Conservation (phyloP, 2,113 vertebrate species). For the Eublepharis macularius region DNA sequence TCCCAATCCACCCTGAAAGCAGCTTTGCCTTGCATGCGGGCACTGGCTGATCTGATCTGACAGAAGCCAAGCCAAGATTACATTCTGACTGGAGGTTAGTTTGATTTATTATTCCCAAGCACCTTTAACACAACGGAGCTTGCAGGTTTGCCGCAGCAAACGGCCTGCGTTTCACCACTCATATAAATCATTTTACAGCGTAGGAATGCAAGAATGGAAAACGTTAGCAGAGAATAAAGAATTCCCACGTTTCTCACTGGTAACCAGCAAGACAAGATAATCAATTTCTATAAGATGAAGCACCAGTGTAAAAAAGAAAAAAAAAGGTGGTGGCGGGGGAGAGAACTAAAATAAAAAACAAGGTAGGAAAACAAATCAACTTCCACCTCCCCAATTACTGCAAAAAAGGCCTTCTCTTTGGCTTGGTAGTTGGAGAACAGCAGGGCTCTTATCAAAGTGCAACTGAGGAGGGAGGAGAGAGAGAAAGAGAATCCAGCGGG, state of each 20-base stretch:
- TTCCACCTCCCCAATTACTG: background rate
- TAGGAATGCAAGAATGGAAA: constrained; percentile 44
- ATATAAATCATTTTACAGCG: constrained; percentile 60
- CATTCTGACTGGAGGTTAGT: constrained; percentile 37
- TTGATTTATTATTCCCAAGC: constrained; percentile 59
- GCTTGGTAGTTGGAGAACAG: background rate
- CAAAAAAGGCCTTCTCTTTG: background rate
- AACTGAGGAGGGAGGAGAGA: background rate
- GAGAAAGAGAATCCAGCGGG: background rate
- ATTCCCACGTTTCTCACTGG: background rate
- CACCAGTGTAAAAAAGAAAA: constrained; percentile 12
- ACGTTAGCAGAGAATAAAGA: constrained; percentile 57
- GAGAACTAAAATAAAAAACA: constrained; percentile 41
- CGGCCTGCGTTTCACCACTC: constrained; percentile 43
- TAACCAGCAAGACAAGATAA: constrained; percentile 56
- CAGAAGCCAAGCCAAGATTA: constrained; percentile 14
- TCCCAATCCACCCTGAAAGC: no score
- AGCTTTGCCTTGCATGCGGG: background rate
- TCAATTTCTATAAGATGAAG: constrained; percentile 63
- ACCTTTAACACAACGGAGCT: constrained; percentile 48
- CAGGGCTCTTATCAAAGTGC: background rate
- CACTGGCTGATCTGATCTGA: background rate
- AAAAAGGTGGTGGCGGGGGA: no score
- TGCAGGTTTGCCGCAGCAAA: constrained; percentile 42
- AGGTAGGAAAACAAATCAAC: constrained; percentile 53